A percentile compares a stretch with the other conserved stretches of the same genome.
Evolutionary conservation across 1,140 invertebrate species (phyloP).

Genomic region (Acyrthosiphon pisum): DNA sequence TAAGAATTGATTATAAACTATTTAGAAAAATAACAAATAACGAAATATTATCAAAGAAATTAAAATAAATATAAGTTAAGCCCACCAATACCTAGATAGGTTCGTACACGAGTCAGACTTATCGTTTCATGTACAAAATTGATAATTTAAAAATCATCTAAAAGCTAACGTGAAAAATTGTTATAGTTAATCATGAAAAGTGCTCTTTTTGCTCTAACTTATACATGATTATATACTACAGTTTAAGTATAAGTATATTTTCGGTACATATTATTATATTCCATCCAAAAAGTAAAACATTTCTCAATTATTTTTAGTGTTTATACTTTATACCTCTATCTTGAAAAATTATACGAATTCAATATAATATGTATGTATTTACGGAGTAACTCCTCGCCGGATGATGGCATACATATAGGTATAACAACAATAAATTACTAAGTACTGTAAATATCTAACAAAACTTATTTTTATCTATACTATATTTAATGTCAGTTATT

Average conservation of each 20-base stretch:
- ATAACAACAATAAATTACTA: not conserved
- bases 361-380: not conserved
- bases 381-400: not conserved
- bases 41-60: not conserved
- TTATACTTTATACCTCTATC: not conserved
- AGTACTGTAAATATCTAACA: not conserved
- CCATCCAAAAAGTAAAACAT: not conserved
- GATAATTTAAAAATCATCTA: not conserved
- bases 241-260: not conserved
- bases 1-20: not conserved
- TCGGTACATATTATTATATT: not conserved
- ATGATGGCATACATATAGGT: not conserved
- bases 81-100: not conserved
- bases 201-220: constrained; percentile 3
- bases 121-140: not conserved
- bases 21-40: not conserved
- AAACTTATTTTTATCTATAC: not conserved
- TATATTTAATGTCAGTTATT: not conserved
- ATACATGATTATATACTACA: not conserved
- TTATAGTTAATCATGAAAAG: constrained; percentile 19
- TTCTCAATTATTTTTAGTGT: constrained; percentile 27
- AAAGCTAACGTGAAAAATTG: not conserved
- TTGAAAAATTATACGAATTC: not conserved
- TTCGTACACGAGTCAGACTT: not conserved
- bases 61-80: not conserved